Percentiles rank a stretch among this genome's conserved stretches.
These are phyloP conservation scores for Shinisaurus crocodilurus DNA, from an alignment of 2,113 vertebrate species.

Conservation along the genomic window DNA sequence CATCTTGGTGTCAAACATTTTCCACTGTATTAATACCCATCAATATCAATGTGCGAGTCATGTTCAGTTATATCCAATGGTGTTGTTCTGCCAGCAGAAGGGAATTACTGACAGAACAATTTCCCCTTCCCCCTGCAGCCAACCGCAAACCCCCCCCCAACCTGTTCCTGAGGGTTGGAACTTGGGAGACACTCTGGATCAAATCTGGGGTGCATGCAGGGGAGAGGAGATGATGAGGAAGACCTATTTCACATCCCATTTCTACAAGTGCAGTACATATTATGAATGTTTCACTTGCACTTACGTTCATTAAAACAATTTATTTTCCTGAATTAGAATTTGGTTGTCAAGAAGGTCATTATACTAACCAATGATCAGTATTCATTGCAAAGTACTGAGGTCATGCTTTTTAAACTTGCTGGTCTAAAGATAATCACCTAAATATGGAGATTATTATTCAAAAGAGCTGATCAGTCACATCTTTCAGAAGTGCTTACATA, in stretches of 20 bases:
- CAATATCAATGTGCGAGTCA: neutral
- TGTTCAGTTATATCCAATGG: no score
- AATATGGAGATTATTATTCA: constrained; percentile 7
- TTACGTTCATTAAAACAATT: constrained; percentile 28
- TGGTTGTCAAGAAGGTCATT: neutral
- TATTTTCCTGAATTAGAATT: constrained; percentile 9
- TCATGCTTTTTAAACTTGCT: constrained; percentile 12
- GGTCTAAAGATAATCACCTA: neutral
- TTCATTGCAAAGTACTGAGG: neutral
- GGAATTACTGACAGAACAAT: no score
- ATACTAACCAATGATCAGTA: constrained; percentile 16
- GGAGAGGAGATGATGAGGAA: no score
- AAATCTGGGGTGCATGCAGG: no score
- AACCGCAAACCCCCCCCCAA: no score
- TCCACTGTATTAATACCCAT: neutral
- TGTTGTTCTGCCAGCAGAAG: no score
- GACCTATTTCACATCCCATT: no score
- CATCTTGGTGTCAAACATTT: neutral
- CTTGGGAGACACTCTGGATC: no score
- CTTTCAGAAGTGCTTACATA: neutral
- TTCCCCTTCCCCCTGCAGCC: no score
- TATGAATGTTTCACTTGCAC: neutral
- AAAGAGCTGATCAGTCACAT: neutral
- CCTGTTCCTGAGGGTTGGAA: no score
- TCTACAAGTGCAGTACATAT: no score